Evolutionary conservation across 2,113 vertebrate genomes (phyloP).

Genomic region (Mungos mungo): DNA sequence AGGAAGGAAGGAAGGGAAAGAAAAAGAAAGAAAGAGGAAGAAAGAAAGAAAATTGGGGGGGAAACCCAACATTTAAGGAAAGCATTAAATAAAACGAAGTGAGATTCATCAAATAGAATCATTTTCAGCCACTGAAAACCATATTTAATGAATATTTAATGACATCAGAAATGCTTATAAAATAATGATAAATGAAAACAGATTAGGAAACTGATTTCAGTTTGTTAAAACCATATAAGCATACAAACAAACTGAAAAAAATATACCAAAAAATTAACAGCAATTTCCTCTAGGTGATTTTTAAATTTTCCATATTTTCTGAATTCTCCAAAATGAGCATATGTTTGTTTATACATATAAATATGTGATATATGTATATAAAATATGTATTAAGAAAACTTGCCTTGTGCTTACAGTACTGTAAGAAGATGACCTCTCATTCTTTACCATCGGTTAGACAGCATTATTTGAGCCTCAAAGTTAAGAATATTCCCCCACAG

Average conservation of each 20-base stretch:
- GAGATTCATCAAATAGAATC: neutral
- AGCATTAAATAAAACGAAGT: neutral
- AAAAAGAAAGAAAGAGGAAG: neutral
- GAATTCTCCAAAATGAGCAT: neutral
- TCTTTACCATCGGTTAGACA: neutral
- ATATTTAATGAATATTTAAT: conserved; percentile 10
- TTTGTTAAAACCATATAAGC: conserved; percentile 13
- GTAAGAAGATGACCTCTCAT: neutral
- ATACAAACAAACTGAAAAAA: neutral
- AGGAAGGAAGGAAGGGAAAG: neutral
- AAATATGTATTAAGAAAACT: neutral
- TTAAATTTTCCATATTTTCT: neutral
- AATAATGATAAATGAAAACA: conserved; percentile 23
- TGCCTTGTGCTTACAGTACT: neutral
- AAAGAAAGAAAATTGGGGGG: too few species aligned
- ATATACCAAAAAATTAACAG: neutral
- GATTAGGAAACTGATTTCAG: neutral
- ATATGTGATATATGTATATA: neutral
- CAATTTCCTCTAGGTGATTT: neutral
- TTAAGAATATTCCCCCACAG: neutral
- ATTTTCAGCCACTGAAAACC: conserved; percentile 1
- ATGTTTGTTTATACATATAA: neutral
- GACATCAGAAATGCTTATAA: neutral
- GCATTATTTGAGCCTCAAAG: neutral
- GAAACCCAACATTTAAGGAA: neutral